Evolutionary conservation across 2,888 invertebrate species (phyloP).

Genomic region (Drosophila lacicola): DNA sequence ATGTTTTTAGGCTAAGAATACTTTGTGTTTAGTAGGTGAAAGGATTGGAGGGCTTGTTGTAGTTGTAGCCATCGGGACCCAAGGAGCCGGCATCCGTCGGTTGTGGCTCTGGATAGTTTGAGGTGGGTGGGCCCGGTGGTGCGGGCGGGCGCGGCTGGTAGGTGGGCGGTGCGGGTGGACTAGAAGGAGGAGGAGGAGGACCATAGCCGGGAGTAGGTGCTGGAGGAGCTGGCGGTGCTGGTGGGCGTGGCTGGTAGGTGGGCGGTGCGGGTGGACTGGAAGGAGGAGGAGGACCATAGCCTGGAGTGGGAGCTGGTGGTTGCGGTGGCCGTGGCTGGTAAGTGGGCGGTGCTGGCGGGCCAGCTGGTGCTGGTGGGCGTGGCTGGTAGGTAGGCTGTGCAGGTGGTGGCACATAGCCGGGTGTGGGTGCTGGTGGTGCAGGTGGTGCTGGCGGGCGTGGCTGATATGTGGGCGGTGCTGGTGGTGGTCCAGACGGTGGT

Average conservation of each 20-base stretch:
- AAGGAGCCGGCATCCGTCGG: constrained; percentile 76
- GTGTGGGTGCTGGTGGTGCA: constrained; percentile 37
- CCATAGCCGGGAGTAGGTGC: constrained; percentile 47
- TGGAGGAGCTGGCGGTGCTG: constrained; percentile 30
- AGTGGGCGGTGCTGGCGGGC: constrained; percentile 23
- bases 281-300: constrained; percentile 45
- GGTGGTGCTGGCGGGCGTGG: constrained; percentile 53
- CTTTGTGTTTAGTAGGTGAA: constrained; percentile 80
- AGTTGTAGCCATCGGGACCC: constrained; percentile 84
- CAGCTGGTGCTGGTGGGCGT: constrained; percentile 29
- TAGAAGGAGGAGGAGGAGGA: constrained; percentile 52
- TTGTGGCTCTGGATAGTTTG: constrained; percentile 40
- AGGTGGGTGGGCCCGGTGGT: constrained; percentile 34
- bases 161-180: constrained; percentile 48
- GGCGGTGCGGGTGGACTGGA: constrained; percentile 27
- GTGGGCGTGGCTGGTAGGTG: constrained; percentile 38
- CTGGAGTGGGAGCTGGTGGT: constrained; percentile 31
- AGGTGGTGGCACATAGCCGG: constrained; percentile 26
- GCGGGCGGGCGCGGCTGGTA: constrained; percentile 55
- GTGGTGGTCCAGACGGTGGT: constrained; percentile 39
- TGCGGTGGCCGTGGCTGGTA: constrained; percentile 46
- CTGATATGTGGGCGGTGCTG: constrained; percentile 46
- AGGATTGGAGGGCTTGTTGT: constrained; percentile 82
- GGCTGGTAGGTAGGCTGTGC: constrained; percentile 37
- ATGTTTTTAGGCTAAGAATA: constrained; percentile 35